Percentiles rank a stretch among this genome's conserved stretches.
phyloP scores from a whole-genome alignment of 2,888 invertebrate genomes.

The Microplitis deprimator region DNA sequence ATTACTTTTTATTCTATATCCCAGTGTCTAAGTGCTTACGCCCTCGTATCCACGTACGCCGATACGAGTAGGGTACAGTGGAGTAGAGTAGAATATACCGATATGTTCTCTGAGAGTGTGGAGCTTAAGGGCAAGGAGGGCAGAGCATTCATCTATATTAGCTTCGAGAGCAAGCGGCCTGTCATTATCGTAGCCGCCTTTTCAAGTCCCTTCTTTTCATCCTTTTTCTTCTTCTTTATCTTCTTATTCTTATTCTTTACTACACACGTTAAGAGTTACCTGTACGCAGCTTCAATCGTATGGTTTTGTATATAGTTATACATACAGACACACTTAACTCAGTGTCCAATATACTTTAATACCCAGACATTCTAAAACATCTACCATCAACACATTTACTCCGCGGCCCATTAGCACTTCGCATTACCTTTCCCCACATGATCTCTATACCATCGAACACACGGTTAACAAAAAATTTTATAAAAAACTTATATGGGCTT shows the following conservation, averaged over 20 bases:
- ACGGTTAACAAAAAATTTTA: conserved; percentile 19
- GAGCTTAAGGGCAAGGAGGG: conserved; percentile 69
- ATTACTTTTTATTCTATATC: conserved; percentile 25
- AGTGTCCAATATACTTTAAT: too few species aligned
- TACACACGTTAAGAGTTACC: too few species aligned
- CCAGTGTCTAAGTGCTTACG: conserved; percentile 23
- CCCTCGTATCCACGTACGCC: conserved; percentile 37
- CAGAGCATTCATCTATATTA: conserved; percentile 72
- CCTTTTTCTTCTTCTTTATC: conserved; percentile 29
- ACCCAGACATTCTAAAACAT: conserved; percentile 41
- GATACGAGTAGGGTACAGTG: conserved; percentile 16
- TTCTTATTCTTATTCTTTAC: conserved; percentile 37
- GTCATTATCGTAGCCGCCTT: conserved; percentile 70
- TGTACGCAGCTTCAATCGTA: too few species aligned
- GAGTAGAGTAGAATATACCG: not conserved
- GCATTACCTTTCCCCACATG: conserved; percentile 52
- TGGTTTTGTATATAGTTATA: too few species aligned
- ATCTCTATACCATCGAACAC: not conserved
- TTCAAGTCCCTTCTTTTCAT: conserved; percentile 41
- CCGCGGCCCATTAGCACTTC: conserved; percentile 62
- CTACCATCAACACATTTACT: conserved; percentile 51
- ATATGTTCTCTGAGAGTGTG: conserved; percentile 43
- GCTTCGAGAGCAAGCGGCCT: conserved; percentile 72
- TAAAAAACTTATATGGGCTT: conserved; percentile 10
- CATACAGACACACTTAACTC: not conserved